Base-by-base conservation (phyloP, 2,797 vertebrate genomes). In the Sebastiscus albofasciatus region DNA sequence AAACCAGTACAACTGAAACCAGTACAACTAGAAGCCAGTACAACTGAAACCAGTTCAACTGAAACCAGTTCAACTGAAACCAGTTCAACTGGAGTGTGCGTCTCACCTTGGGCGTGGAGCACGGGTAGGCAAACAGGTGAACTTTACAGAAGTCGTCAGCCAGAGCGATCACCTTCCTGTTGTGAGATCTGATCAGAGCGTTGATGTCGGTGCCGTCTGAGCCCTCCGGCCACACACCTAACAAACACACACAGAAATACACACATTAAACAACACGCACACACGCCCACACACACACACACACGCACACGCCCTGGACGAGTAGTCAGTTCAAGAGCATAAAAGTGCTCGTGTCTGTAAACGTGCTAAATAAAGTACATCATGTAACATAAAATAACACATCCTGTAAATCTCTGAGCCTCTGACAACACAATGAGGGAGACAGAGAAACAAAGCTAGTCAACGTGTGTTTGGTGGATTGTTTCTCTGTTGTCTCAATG, bases 71-170 rank as follows among this genome's bases (percentile, higher is more conserved):
- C 7, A 20, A 60, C 27, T 31, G 4, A n/a, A 18, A 31, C 31
- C 58, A n/a, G 13, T 16, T 27, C 10, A 36, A 36, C 10, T 10
- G 9, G 10, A 36, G 22, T 75, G 31, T 27, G n/a, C 20, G 39
- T 56, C 60, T 78, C 87, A 99, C 98, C 97, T 99, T 99, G 87
- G 97, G 90, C 75, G 96, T 97, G 82, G 97, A 99, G 92, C 98
- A 99, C 29, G 98, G 98, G 90, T 99, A 99, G 79, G 97, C 95
- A 90, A 99, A 99, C 87, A 99, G 96, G 85, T 99, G 98, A 77
- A 99, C 98, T 94, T 99, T 99, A 92, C 98, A 99, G 91, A 99
- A 99, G 90, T 99, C 98, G 72, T 99, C 98, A 9, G 98, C 98
- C 73, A 99, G 93, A 34, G 98, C 98, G 24, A 99, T 97, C 83